Evolutionary conservation across 2,797 vertebrate species (phyloP).

Genomic region (Cyprinodon diabolis): DNA sequence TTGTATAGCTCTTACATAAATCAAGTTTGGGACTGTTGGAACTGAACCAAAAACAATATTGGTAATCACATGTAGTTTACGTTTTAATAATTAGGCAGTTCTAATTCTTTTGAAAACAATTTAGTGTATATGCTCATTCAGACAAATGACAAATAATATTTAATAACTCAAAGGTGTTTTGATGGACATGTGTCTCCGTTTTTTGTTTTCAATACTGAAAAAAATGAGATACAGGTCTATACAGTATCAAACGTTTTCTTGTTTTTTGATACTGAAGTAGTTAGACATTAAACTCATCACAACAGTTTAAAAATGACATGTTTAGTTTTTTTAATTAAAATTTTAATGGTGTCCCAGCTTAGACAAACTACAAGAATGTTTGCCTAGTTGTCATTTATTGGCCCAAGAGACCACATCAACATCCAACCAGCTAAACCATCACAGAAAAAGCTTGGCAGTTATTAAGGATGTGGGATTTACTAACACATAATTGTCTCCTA

Average conservation of each 20-base stretch:
- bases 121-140: no score
- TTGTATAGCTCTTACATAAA: no score
- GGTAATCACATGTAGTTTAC: no score
- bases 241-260: neutral
- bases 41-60: no score
- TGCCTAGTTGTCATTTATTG: constrained; percentile 4
- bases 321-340: neutral
- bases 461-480: constrained; percentile 33
- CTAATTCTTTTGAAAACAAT: no score
- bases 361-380: neutral
- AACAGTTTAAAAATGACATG: neutral
- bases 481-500: constrained; percentile 1
- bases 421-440: constrained; percentile 9
- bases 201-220: no score
- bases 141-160: no score
- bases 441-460: constrained; percentile 20
- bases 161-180: no score
- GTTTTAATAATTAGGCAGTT: no score
- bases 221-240: no score
- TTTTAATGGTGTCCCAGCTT: neutral
- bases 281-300: neutral
- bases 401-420: constrained; percentile 22
- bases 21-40: no score
- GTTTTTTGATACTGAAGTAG: neutral
- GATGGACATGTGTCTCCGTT: no score